Base-by-base conservation (phyloP, 2,888 invertebrate species). In the Cinara cedri region DNA sequence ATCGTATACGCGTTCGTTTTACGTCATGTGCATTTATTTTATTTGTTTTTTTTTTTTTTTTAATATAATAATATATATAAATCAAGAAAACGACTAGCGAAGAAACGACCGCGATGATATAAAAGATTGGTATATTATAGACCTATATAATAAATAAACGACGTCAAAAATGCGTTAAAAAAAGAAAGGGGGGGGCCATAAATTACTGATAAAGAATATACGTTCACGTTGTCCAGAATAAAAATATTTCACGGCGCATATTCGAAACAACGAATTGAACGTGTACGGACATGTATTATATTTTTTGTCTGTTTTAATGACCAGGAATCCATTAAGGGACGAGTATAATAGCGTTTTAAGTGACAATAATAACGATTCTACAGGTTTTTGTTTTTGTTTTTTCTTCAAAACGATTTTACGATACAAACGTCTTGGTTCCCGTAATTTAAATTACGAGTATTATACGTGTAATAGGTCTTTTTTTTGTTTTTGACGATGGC, bases 101-200 rank as follows among this genome's bases (percentile, higher is more conserved):
- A 72, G 9, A 24, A 72, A 46, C 55, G 13, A 1, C 14, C 57
- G 24, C 13, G 71, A 72, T 60, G 60, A 60, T 72, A 46, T 60
- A 60, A 21, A 19, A 60, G 26, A 72, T 72, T 60, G 26, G 72
- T 68, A n/a, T 54, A 24, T n/a, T n/a, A n/a, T 57, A 57, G 10
- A 24, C 13, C 34, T 34, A 34, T 34, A 34, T 34, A 34, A 51
- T 62, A 62, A 51, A 62, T 72, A 72, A 72, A 72, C 72, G 76
- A 66, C 76, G 76, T 75, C 46, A 46, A 76, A 46, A 76, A 65
- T 57, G 76, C 76, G 57, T 76, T 76, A 46, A 66, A 76, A 63
- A 66, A 34, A 34, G 6, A 34, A 34, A 34, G 6, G 6, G 6
- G 34, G 42, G 19, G 55, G 44, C 66, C 66, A 55, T 76, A 76